Base-by-base conservation (phyloP, 1,140 invertebrate genomes). In the Oryctes rhinoceros region DNA sequence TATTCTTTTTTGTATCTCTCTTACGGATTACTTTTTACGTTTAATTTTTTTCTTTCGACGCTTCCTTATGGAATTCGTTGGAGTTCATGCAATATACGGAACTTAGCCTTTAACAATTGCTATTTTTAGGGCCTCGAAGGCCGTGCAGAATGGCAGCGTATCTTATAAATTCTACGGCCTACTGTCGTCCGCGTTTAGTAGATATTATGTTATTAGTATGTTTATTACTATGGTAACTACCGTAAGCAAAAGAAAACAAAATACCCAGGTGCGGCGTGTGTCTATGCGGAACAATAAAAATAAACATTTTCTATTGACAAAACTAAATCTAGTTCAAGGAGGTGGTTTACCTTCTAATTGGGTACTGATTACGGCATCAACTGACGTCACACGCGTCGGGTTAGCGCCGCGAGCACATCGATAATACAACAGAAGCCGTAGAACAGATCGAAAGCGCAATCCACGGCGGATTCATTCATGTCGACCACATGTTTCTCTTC, bases 301-400 rank as follows among this genome's bases (percentile, higher is more conserved):
- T 71, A 71, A 71, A 71, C 65, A 37, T 71, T 71, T 71, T 37
- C 65, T 71, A 71, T 71, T 71, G 65, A 71, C 65, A 71, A 71
- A 71, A 71, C 65, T 71, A 71, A 71, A 71, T 71, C 65, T 71
- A 71, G 65, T 71, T 71, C 65, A 71, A 71, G 65, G 65, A 71
- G 65, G 65, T 71, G 65, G 65, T 71, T 71, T 71, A 71, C 65
- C 65, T 71, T 71, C 65, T 71, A 71, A 71, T 71, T 71, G 65
- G 65, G 65, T 71, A 71, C 65, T 71, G 65, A 71, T 71, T 71
- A 71, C 65, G 65, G 65, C 65, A 71, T 30, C n/a, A 71, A 71
- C 65, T 71, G 65, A 71, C 65, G 65, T 71, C 65, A 71, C 65
- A 71, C 65, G 65, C 65, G 65, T 35, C 24, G 65, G 10, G 65